Evolutionary conservation across 2,888 invertebrate species (phyloP).

Genomic region (Oasisia sp.): DNA sequence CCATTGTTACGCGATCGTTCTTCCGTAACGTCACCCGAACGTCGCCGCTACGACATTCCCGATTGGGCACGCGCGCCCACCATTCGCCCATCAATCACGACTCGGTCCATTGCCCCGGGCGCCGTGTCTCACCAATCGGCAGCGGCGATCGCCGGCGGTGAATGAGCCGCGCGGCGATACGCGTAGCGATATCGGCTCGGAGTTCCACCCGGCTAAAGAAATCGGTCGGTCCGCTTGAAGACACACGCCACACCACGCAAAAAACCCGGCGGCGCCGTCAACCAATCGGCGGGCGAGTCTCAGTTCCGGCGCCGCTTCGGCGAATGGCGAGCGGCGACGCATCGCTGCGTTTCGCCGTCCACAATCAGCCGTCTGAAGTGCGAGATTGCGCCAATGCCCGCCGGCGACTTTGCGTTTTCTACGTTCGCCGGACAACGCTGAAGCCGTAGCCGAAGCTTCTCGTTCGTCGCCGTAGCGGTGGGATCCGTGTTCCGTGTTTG

Average conservation of each 20-base stretch:
- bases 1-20: not conserved
- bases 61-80: not conserved
- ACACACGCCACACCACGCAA: not conserved
- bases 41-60: not conserved
- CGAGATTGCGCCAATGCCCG: constrained; percentile 5
- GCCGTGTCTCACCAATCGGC: not conserved
- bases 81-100: not conserved
- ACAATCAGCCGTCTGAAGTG: not conserved
- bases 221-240: not conserved
- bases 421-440: not conserved
- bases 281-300: not conserved
- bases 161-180: not conserved
- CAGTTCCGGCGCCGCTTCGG: not conserved
- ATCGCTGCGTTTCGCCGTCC: constrained; percentile 17
- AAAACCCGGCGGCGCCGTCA: not conserved
- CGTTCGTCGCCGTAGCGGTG: not conserved
- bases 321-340: not conserved
- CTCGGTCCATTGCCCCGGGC: not conserved
- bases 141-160: not conserved
- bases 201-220: not conserved
- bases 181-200: not conserved
- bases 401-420: not conserved
- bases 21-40: not conserved
- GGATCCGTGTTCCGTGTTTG: not conserved
- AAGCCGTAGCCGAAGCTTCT: not conserved